Evolutionary conservation across 2,888 invertebrate genomes (phyloP), one percentile per base, ranked within the genome.

Genomic region (Embidobia sp.): DNA sequence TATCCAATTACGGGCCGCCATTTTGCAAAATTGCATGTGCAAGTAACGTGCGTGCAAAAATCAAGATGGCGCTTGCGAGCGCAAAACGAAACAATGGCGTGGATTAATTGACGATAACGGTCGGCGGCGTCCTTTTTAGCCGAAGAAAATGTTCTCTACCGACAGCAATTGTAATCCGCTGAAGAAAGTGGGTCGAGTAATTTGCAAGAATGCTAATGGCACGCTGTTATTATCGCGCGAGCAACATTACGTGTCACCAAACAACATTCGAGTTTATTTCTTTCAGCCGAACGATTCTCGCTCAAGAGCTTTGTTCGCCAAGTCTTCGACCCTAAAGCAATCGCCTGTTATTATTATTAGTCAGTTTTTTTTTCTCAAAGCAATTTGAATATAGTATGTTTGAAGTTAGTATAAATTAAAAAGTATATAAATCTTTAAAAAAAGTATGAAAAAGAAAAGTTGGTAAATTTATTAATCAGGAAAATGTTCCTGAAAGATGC

Each of bases 121-220:
- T 57, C 49, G 26, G 33, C 48, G 57, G 49, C 57, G 49, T 49
- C 35, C 33, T 35, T 67, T 53, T 15, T 42, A 37, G 1, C 40
- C 26, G 18, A 55, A 66, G 66, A 66, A 72, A 72, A 61, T 66
- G 37, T 53, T 55, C 55, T 18, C 33, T 13, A 22, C 48, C 72
- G 16, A n/a, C 40, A 31, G 57, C 55, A 63, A 63, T 61, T 49
- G 61, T 73, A 69, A 73, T 73, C 61, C 48, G 31, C 31, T 8
- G 66, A 73, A 73, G 73, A 77, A 77, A 77, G 77, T 77, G 72
- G 77, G 77, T 77, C 77, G 77, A 53, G 61, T 73, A 67, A 73
- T 77, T 77, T 72, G 72, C 67, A 53, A 61, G 55, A 72, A 67
- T 59, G 67, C 66, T 55, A 76, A 76, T 76, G 76, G 51, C 46